phyloP scores from a whole-genome alignment of 1,140 invertebrate species.

The Pectinophora gossypiella region DNA sequence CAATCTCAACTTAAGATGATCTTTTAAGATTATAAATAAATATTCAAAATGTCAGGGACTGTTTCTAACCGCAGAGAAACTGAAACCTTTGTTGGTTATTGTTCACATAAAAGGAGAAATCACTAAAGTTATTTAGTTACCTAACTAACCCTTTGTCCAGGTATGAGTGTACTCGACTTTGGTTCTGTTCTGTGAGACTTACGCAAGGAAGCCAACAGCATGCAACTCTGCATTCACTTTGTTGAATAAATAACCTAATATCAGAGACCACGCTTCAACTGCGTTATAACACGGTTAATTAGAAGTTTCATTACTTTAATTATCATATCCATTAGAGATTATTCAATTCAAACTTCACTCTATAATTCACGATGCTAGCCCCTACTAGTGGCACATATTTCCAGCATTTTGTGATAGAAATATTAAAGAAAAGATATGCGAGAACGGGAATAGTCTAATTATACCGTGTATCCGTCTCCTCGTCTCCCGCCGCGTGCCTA shows the following conservation, averaged over 20 bases:
- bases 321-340: background rate
- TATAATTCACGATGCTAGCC: background rate
- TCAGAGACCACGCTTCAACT: conserved; percentile 1
- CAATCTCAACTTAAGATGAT: background rate
- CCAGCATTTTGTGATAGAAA: background rate
- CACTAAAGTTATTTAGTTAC: background rate
- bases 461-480: conserved; percentile 29
- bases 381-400: too few species aligned
- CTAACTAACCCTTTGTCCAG: conserved; percentile 6
- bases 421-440: background rate
- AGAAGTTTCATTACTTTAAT: background rate
- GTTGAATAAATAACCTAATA: background rate
- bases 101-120: background rate
- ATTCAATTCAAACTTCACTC: background rate
- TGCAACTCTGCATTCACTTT: conserved; percentile 14
- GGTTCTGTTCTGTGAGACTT: conserved; percentile 8
- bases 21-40: background rate
- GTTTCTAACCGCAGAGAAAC: background rate
- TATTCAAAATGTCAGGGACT: background rate
- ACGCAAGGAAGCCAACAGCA: conserved; percentile 20
- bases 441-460: conserved; percentile 44
- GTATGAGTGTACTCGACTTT: conserved; percentile 11
- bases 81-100: background rate
- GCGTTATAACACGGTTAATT: background rate
- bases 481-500: conserved; percentile 45